Base-by-base conservation (phyloP, 2,113 vertebrate species). In the Sakesphorus luctuosus region DNA sequence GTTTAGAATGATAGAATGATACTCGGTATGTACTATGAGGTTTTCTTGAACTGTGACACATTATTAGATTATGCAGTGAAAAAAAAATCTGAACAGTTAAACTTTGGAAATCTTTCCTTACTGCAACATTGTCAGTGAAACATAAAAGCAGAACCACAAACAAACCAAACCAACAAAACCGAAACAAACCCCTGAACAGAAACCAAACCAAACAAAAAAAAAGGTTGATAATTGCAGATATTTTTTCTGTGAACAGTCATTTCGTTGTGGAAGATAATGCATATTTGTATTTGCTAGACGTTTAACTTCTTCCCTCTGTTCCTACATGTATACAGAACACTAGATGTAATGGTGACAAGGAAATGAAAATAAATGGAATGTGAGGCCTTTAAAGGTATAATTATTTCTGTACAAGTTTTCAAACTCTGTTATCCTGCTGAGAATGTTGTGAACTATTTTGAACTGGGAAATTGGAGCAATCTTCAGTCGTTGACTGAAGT, bases 241-340 rank as follows among this genome's bases (percentile, higher is more conserved):
- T 15, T 66, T 38, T 74, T 78, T 40, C 43, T 67, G 21, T 63
- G 35, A 50, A 46, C 4, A 61, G 16, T 43, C 7, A 31, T 63
- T 62, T 63, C 5, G 35, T 68, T 72, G 21, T 52, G 23, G 38
- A 79, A 67, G 24, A 40, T 71, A 62, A 62, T 31, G 13, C 10
- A 14, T 24, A 6, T 35, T 72, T 82, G 85, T 0, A 0, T 74
- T 38, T 1, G 2, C 31, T 67, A 55, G 46, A 31, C 11, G 10
- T 71, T 53, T 87, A 62, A 62, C 33, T 61, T 88, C 13, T 52
- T 63, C 29, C 9, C 13, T 77, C 31, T 2, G 1, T 87, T 81
- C 10, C 19, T 67, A 25, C 10, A 14, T 21, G 4, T 11, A 9
- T 46, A 25, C 47, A 63, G 66, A 88, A 38, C 24, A n/a, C 6